Base-by-base conservation (phyloP, 2,797 vertebrate species). In the Loris lydekkerianus region DNA sequence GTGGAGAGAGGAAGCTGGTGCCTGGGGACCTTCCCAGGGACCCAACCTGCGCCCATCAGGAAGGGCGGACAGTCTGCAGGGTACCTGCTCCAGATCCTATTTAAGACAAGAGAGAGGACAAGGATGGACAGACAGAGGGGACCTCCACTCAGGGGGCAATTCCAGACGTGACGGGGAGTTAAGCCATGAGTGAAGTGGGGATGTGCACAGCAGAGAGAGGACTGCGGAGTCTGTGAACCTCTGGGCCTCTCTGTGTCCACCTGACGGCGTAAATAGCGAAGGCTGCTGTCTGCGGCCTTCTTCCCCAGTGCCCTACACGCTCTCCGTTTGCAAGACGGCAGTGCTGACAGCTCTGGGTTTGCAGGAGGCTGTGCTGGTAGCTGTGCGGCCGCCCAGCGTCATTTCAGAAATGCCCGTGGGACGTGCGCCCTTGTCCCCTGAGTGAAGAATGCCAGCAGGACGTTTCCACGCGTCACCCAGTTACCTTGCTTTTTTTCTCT, bases 21-120 rank as follows among this genome's bases (percentile, higher is more conserved):
- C 53, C 61, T 81, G 13, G 82, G 92, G 97, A 92, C 87, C 31
- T 78, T 60, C 7, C 3, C 29, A 83, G 94, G 61, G 84, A 82
- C 95, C 96, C 97, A 97, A 98, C 94, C 98, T 98, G 98, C 97
- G 98, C 95, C 97, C 43, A 75, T 98, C 91, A 92, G 98, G 97
- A 99, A 99, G 98, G 96, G 84, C 98, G 98, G 98, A 98, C 97
- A 69, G 97, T 98, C 49, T 99, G 98, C 96, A 98, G 98, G 11
- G 98, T 98, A 97, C 97, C 97, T 98, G 93, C 98, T 98, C 76
- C 97, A 98, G 89, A 99, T 98, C 96, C 98, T 99, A 91, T 98
- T 98, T 92, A 98, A 98, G 94, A 99, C 98, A 97, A 98, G 98
- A 97, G 98, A 98, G 96, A 98, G 97, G 63, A 95, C 97, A 70